A percentile compares a stretch with the other conserved stretches of the same genome.
These are phyloP conservation scores for Tipula unca DNA, from an alignment of 2,888 invertebrate genomes.

Conservation along the genomic window DNA sequence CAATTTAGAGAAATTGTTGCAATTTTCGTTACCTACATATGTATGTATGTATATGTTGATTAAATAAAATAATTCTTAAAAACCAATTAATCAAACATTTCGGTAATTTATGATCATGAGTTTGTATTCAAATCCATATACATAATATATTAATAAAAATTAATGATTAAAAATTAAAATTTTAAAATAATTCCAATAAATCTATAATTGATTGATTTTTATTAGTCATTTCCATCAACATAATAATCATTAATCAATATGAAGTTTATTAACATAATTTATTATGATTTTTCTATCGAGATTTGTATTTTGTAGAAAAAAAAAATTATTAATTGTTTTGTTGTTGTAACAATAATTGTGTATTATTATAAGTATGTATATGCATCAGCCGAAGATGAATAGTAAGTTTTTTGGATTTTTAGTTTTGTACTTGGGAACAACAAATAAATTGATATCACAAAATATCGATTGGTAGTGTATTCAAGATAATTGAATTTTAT, in stretches of 20 bases:
- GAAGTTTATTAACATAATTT: constrained; percentile 14
- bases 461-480: not conserved
- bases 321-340: not conserved
- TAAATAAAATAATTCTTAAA: not conserved
- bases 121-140: not conserved
- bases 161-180: not conserved
- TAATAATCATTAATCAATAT: not conserved
- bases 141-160: not conserved
- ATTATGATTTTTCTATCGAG: not conserved
- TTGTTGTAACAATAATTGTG: not conserved
- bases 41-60: too few relatives aligned
- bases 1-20: too few relatives aligned
- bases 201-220: constrained; percentile 8
- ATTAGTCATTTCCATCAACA: constrained; percentile 8
- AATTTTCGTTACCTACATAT: not conserved
- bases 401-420: not conserved
- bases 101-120: not conserved
- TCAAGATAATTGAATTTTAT: not conserved
- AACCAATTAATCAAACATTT: not conserved
- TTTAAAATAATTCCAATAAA: not conserved
- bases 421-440: not conserved
- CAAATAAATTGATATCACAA: not conserved
- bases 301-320: not conserved
- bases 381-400: not conserved
- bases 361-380: not conserved